phyloP scores from a whole-genome alignment of 2,797 vertebrate species.

The Danio kyathit region DNA sequence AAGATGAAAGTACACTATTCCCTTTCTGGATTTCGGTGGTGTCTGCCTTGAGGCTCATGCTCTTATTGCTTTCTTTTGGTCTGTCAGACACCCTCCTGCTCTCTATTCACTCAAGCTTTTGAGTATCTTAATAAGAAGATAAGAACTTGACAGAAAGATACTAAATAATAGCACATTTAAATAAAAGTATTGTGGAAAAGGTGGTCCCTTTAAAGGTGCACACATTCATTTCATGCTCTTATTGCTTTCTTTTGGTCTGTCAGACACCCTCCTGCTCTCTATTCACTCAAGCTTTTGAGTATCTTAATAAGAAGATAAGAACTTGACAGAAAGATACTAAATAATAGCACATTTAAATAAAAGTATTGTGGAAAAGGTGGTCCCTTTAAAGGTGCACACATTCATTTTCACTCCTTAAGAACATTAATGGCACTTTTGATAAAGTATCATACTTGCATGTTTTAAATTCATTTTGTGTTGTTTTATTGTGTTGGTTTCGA shows the following conservation, averaged over 20 bases:
- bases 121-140: conserved; percentile 68
- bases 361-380: conserved; percentile 30
- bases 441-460: no score
- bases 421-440: background rate
- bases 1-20: conserved; percentile 64
- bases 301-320: conserved; percentile 68
- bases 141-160: conserved; percentile 63
- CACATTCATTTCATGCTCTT: background rate
- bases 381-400: conserved; percentile 2
- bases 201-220: background rate
- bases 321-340: conserved; percentile 58
- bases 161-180: conserved; percentile 52
- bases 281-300: conserved; percentile 62
- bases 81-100: conserved; percentile 7
- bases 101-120: conserved; percentile 56
- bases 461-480: no score
- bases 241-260: conserved; percentile 57
- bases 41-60: conserved; percentile 61
- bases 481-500: no score
- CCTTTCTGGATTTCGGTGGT: conserved; percentile 60
- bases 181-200: conserved; percentile 38
- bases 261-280: background rate
- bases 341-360: conserved; percentile 51
- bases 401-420: background rate
- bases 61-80: conserved; percentile 60